Conservation (phyloP, 2,113 vertebrate species). For the Oreochromis aureus region DNA sequence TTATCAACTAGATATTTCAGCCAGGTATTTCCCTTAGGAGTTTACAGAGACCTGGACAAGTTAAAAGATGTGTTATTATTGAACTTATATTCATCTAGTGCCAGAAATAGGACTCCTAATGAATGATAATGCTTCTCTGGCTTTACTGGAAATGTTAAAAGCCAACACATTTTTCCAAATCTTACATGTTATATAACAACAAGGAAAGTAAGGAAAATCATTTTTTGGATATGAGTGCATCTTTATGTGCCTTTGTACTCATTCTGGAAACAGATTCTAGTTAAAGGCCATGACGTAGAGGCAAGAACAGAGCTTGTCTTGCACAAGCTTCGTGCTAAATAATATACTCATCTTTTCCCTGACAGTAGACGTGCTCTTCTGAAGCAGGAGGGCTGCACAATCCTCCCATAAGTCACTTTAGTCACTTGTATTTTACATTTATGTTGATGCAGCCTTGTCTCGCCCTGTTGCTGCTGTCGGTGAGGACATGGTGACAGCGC, state of each 20-base stretch:
- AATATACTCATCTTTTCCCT: neutral
- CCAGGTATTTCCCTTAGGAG: neutral
- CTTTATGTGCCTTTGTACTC: neutral
- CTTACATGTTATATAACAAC: neutral
- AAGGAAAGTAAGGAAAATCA: fast-evolving
- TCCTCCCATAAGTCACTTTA: neutral
- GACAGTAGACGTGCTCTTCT: neutral
- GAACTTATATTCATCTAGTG: neutral
- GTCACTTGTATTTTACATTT: neutral
- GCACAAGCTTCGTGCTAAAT: fast-evolving
- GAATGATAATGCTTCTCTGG: neutral
- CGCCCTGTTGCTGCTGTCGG: neutral
- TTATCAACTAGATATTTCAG: neutral
- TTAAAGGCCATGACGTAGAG: neutral
- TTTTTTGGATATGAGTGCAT: neutral
- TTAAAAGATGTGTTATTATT: neutral
- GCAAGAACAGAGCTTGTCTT: neutral
- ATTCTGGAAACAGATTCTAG: neutral
- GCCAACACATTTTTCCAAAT: neutral
- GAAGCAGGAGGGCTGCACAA: neutral
- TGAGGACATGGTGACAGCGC: neutral
- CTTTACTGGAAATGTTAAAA: neutral
- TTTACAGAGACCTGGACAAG: neutral
- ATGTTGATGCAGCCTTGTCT: neutral
- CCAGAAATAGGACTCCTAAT: neutral